Evolutionary conservation across 2,888 invertebrate species (phyloP), one percentile per base, ranked within the genome.

Genomic region (Neria commutata): DNA sequence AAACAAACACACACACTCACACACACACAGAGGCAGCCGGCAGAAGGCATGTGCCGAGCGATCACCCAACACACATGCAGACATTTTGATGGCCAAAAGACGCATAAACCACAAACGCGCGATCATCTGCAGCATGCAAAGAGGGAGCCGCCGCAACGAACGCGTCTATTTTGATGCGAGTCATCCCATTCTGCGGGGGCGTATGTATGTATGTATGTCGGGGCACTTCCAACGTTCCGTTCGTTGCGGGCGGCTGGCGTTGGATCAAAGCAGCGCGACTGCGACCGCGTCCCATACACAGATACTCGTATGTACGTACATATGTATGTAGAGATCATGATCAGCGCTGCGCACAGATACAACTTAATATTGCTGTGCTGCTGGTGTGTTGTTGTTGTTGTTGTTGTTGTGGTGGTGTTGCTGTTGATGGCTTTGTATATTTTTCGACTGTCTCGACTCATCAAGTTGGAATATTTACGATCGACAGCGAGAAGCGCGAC

Each of bases 131-230:
- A 29, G 29, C 29, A 29, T 11, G 29, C 29, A 29, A 6, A 11
- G 29, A 6, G 11, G 29, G 11, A 29, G 4, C n/a, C 4, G 4
- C 37, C 6, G 37, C 37, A 37, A n/a, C 37, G 19, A 19, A 19
- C 42, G 8, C 3, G 42, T n/a, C 42, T 42, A 42, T 42, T 42
- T 42, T 42, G 6, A 14, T 17, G 19, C 3, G 42, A 42, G 42
- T n/a, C n/a, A 42, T 42, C 21, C 14, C 42, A 42, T 42, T 42
- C 42, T 17, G 42, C 42, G 42, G 17, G 21, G 42, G 42, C 42
- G 21, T 6, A 11, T 11, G 29, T 6, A n/a, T n/a, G 29, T 29
- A 6, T 42, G 5, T 37, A 19, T 42, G 42, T 42, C 42, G 14
- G 42, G 4, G 42, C 21, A 21, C n/a, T n/a, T n/a, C n/a, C n/a